A percentile compares a stretch with the other conserved stretches of the same genome.
phyloP scores from a whole-genome alignment of 2,113 vertebrate species.

The Engraulis encrasicolus region DNA sequence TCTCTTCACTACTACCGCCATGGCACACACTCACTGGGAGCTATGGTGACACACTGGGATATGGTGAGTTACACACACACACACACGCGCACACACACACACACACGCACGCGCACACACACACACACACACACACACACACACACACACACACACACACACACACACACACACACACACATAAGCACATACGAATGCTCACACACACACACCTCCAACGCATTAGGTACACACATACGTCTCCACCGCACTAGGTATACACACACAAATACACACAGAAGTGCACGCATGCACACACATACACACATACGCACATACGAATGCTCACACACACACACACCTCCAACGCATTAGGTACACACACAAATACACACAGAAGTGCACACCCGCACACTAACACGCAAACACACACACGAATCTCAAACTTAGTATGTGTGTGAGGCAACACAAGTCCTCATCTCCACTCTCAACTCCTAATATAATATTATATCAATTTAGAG shows the following conservation, averaged over 20 bases:
- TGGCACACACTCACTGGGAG: slow-evolving; percentile 57
- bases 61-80: slow-evolving; percentile 56
- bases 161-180: not conserved
- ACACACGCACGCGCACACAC: slow-evolving; percentile 1
- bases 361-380: too few relatives aligned
- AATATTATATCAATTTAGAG: too few relatives aligned
- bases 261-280: not conserved
- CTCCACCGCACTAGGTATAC: not conserved
- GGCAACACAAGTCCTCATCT: too few relatives aligned
- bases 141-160: slow-evolving; percentile 8
- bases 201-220: not conserved
- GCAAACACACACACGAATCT: too few relatives aligned
- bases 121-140: not conserved
- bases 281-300: too few relatives aligned
- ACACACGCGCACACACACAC: not conserved
- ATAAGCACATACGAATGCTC: not conserved
- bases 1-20: slow-evolving; percentile 53
- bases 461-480: too few relatives aligned
- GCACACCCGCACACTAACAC: too few relatives aligned
- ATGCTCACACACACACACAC: too few relatives aligned
- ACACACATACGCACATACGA: too few relatives aligned
- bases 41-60: slow-evolving; percentile 64
- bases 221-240: not conserved
- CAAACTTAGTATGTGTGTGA: too few relatives aligned
- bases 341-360: too few relatives aligned